These are phyloP conservation scores for Notothenia rossii DNA, from an alignment of 2,113 vertebrate species.

Conservation along the genomic window DNA sequence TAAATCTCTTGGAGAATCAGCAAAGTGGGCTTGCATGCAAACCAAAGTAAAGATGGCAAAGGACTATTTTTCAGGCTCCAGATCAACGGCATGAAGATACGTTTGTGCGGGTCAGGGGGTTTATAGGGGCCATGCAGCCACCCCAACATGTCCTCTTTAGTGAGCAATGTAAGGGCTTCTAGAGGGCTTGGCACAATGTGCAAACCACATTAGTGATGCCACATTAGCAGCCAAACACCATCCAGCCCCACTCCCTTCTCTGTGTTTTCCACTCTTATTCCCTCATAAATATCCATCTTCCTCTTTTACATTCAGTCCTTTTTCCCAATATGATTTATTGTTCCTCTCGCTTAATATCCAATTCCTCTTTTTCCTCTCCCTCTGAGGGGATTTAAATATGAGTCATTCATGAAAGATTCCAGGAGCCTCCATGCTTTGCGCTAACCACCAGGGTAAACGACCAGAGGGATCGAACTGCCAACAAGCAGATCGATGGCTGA, in stretches of 20 bases:
- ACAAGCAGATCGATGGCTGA: conserved; percentile 42
- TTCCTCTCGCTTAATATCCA: conserved; percentile 34
- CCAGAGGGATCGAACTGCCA: conserved; percentile 46
- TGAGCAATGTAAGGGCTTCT: conserved; percentile 2
- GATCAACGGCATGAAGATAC: background rate
- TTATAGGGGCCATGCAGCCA: background rate
- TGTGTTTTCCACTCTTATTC: conserved; percentile 12
- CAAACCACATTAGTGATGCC: conserved; percentile 64
- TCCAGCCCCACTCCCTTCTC: background rate
- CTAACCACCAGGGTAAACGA: conserved; percentile 41
- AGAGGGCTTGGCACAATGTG: conserved; percentile 34
- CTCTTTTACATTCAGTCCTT: conserved; percentile 40
- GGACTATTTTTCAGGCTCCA: background rate
- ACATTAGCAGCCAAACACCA: conserved; percentile 54
- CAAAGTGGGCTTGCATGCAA: background rate
- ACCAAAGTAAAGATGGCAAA: background rate
- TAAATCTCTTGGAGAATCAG: conserved; percentile 4
- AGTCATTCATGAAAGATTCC: conserved; percentile 62
- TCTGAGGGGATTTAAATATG: conserved; percentile 47
- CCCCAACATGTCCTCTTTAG: background rate
- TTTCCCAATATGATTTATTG: conserved; percentile 43
- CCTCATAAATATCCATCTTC: conserved; percentile 20
- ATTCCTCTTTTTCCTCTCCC: conserved; percentile 11
- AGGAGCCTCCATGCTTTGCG: conserved; percentile 30
- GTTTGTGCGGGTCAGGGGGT: conserved; percentile 7